These are phyloP conservation scores for Pristionchus exspectatus DNA, from an alignment of 2,888 invertebrate species.

Conservation along the genomic window DNA sequence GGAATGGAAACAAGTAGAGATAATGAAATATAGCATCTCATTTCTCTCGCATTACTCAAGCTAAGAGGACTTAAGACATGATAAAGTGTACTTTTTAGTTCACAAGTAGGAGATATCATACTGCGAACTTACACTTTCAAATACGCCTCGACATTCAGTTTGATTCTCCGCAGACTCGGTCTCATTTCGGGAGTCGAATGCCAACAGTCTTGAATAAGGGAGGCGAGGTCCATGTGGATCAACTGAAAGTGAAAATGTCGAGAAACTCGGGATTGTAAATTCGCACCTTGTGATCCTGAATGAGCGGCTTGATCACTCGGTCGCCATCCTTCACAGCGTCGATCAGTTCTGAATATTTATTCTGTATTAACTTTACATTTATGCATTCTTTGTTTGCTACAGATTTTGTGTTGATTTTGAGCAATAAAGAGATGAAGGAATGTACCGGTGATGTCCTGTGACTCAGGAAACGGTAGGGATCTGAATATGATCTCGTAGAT, in stretches of 20 bases:
- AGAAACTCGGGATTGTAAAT: not conserved
- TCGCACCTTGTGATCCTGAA: conserved; percentile 70
- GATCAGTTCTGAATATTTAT: no score
- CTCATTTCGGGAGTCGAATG: conserved; percentile 70
- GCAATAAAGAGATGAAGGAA: no score
- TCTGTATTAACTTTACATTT: conserved; percentile 61
- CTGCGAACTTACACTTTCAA: conserved; percentile 67
- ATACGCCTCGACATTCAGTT: conserved; percentile 73
- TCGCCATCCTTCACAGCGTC: conserved; percentile 70
- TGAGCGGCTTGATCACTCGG: conserved; percentile 70
- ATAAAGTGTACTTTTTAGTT: no score
- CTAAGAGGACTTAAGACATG: no score
- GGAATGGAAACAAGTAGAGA: not conserved
- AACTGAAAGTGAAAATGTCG: not conserved
- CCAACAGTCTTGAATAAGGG: conserved; percentile 70
- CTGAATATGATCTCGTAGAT: conserved; percentile 76
- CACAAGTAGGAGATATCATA: no score
- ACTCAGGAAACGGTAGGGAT: conserved; percentile 72
- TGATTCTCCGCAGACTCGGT: conserved; percentile 71
- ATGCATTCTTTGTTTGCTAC: no score
- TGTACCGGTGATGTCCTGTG: conserved; percentile 70
- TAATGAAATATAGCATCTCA: no score
- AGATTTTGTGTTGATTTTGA: no score
- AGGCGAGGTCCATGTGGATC: conserved; percentile 60
- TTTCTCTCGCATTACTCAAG: no score